These are phyloP conservation scores for Leptopilina boulardi DNA, from an alignment of 1,140 invertebrate genomes.

Conservation along the genomic window DNA sequence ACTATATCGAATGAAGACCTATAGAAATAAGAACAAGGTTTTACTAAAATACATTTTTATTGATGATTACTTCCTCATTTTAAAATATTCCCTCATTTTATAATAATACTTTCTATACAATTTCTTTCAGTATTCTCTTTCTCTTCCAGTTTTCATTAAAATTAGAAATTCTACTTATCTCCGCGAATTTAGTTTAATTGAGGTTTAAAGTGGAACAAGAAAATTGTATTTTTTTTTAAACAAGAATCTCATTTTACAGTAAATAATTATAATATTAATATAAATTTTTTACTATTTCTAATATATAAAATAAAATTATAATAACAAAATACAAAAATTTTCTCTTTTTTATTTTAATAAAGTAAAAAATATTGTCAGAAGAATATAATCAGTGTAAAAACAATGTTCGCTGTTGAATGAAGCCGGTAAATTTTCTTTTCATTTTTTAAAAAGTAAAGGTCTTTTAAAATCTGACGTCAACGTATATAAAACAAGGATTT, in stretches of 20 bases:
- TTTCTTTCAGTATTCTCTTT: not conserved
- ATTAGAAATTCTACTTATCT: too few relatives aligned
- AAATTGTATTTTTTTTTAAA: too few relatives aligned
- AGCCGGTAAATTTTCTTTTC: not conserved
- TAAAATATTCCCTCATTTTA: not conserved
- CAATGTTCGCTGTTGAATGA: not conserved
- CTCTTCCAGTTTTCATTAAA: too few relatives aligned
- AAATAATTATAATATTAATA: too few relatives aligned
- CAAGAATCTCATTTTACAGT: too few relatives aligned
- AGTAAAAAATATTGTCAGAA: too few relatives aligned
- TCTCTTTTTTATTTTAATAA: too few relatives aligned
- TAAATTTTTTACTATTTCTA: too few relatives aligned
- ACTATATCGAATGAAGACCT: not conserved
- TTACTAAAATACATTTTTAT: not conserved
- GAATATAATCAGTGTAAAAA: not conserved
- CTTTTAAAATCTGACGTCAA: conserved; percentile 2
- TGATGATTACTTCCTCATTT: not conserved
- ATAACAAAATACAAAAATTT: too few relatives aligned
- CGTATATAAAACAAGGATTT: conserved; percentile 13
- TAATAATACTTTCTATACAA: not conserved
- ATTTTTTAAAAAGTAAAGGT: not conserved
- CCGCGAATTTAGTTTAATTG: too few relatives aligned
- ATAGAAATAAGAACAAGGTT: conserved; percentile 3
- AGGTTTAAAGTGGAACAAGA: too few relatives aligned
- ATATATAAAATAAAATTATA: too few relatives aligned